Conservation (phyloP, 2,113 vertebrate species). For the Astur gentilis region DNA sequence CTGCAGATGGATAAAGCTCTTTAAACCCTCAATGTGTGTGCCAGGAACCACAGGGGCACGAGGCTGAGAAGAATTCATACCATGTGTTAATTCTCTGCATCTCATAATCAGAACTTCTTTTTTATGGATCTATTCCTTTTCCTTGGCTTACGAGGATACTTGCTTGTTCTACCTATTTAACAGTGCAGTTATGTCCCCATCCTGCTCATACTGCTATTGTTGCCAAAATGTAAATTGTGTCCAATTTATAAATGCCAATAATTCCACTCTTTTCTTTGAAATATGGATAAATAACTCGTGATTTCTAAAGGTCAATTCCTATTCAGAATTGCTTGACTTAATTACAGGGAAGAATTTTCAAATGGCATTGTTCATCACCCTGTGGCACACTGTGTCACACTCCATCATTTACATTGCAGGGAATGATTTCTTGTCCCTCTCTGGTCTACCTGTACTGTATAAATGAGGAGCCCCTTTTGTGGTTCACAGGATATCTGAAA, state of each 20-base stretch:
- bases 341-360: conserved; percentile 26
- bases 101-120: not conserved
- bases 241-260: not conserved
- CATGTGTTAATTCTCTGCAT: not conserved
- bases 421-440: not conserved
- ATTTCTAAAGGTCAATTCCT: conserved; percentile 22
- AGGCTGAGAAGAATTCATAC: not conserved
- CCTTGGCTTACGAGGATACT: not conserved
- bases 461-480: not conserved
- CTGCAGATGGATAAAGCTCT: not conserved
- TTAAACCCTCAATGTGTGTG: not conserved
- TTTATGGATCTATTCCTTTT: not conserved
- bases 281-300: not conserved
- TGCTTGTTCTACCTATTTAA: not conserved
- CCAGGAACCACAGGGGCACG: not conserved
- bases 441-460: not conserved
- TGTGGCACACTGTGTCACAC: not conserved
- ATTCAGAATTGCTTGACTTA: not conserved
- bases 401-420: not conserved
- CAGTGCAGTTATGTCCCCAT: not conserved
- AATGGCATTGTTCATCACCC: not conserved
- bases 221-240: not conserved
- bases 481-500: not conserved
- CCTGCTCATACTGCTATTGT: not conserved
- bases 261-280: not conserved